These are phyloP conservation scores for Agrypnus murinus DNA, from an alignment of 2,888 invertebrate genomes.

Conservation along the genomic window DNA sequence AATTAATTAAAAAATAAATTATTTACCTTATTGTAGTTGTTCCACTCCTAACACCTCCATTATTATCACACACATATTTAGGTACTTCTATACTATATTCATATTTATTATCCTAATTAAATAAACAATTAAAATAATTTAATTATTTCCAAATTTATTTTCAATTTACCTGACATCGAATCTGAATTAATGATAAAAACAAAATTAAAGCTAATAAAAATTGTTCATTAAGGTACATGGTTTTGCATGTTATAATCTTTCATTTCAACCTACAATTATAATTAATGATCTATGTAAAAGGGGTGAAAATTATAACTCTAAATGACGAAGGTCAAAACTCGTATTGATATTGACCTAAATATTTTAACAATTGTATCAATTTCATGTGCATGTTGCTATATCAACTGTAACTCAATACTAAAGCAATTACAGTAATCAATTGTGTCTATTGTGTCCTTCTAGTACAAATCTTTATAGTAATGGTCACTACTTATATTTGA, in stretches of 20 bases:
- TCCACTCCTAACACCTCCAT: slow-evolving; percentile 27
- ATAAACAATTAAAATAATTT: slow-evolving; percentile 11
- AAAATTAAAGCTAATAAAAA: background rate
- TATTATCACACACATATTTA: slow-evolving; percentile 43
- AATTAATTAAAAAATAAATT: too few species aligned
- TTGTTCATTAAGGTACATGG: background rate
- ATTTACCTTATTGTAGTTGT: slow-evolving; percentile 49
- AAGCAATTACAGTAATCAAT: slow-evolving; percentile 42
- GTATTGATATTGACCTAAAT: slow-evolving; percentile 40
- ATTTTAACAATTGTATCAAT: slow-evolving; percentile 28
- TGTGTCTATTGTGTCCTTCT: slow-evolving; percentile 7
- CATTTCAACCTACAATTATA: slow-evolving; percentile 1
- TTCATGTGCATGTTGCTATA: slow-evolving; percentile 46
- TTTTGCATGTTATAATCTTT: background rate
- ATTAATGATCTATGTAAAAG: slow-evolving; percentile 3
- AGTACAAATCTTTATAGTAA: background rate
- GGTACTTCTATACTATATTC: slow-evolving; percentile 49
- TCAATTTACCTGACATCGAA: slow-evolving; percentile 30
- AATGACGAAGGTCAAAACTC: slow-evolving; percentile 4
- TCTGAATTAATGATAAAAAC: slow-evolving; percentile 7
- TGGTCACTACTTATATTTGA: too few species aligned
- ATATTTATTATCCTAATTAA: slow-evolving; percentile 30
- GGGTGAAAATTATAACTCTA: background rate
- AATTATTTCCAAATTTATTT: slow-evolving; percentile 2
- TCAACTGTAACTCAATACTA: slow-evolving; percentile 44